phyloP scores from a whole-genome alignment of 2,113 vertebrate genomes.

The Corythornis madagascariensis region DNA sequence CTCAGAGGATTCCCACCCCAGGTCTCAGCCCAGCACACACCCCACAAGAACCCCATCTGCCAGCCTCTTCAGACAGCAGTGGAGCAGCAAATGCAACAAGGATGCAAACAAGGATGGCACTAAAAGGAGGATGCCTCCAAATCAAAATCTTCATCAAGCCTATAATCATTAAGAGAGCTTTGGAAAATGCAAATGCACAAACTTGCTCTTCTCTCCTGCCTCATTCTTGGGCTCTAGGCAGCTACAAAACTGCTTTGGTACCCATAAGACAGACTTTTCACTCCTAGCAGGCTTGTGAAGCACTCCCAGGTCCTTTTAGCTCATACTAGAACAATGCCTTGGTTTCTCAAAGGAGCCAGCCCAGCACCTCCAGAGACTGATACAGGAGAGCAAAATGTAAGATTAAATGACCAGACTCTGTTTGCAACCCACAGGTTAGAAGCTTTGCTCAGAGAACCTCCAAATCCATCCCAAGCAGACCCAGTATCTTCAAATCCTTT shows the following conservation, averaged over 20 bases:
- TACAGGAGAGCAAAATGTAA: not conserved
- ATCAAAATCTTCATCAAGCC: not conserved
- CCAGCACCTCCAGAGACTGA: not conserved
- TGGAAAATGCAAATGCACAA: not conserved
- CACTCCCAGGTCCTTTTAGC: conserved; percentile 19
- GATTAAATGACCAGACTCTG: not conserved
- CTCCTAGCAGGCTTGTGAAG: not conserved
- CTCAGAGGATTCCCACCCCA: not conserved
- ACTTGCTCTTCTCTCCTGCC: not conserved
- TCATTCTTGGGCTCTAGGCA: not conserved
- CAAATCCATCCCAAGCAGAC: not conserved
- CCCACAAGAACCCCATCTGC: fast-evolving
- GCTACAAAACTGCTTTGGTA: not conserved
- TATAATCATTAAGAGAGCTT: not conserved
- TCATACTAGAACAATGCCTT: not conserved
- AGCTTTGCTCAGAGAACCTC: not conserved
- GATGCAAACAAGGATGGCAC: not conserved
- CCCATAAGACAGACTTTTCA: not conserved
- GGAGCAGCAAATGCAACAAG: not conserved
- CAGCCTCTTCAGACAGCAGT: not conserved
- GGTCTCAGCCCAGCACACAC: not conserved
- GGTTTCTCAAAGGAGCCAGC: not conserved
- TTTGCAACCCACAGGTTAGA: not conserved
- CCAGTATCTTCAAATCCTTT: not conserved
- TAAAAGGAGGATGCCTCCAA: not conserved